phyloP scores from a whole-genome alignment of 1,140 invertebrate species.

The Agrypnia vestita region DNA sequence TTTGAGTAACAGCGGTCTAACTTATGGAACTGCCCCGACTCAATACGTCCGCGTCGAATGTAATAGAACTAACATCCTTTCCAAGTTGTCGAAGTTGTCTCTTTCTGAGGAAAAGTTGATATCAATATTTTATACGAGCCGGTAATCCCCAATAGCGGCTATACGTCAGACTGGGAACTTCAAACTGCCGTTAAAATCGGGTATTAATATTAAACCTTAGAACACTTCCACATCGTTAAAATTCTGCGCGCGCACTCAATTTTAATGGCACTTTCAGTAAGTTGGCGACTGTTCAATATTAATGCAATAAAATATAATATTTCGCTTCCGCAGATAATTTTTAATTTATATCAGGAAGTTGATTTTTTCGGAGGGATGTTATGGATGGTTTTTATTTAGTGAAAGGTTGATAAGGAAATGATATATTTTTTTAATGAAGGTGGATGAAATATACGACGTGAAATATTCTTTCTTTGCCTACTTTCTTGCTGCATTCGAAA shows the following conservation, averaged over 20 bases:
- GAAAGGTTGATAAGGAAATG: too few species aligned
- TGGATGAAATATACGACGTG: too few species aligned
- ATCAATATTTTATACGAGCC: constrained; percentile 22
- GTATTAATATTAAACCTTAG: not conserved
- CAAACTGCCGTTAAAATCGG: constrained; percentile 21
- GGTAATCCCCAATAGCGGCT: not conserved
- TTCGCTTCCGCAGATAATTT: too few species aligned
- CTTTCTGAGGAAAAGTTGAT: constrained; percentile 11
- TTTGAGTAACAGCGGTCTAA: not conserved
- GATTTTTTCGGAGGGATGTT: too few species aligned
- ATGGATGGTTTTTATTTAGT: too few species aligned
- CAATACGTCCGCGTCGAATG: constrained; percentile 9
- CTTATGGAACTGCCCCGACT: constrained; percentile 12
- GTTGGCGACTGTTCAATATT: constrained; percentile 15
- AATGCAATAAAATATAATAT: not conserved
- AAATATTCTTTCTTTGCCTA: too few species aligned
- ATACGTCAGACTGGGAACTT: constrained; percentile 8
- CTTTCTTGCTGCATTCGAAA: too few species aligned
- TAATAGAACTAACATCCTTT: not conserved
- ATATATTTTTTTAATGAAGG: too few species aligned
- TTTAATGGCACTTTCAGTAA: constrained; percentile 8
- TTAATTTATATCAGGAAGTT: too few species aligned
- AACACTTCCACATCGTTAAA: constrained; percentile 5
- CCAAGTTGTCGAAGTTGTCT: not conserved
- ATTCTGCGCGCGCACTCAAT: not conserved